Evolutionary conservation across 2,113 vertebrate species (phyloP).

Genomic region (Chaetops frenatus): DNA sequence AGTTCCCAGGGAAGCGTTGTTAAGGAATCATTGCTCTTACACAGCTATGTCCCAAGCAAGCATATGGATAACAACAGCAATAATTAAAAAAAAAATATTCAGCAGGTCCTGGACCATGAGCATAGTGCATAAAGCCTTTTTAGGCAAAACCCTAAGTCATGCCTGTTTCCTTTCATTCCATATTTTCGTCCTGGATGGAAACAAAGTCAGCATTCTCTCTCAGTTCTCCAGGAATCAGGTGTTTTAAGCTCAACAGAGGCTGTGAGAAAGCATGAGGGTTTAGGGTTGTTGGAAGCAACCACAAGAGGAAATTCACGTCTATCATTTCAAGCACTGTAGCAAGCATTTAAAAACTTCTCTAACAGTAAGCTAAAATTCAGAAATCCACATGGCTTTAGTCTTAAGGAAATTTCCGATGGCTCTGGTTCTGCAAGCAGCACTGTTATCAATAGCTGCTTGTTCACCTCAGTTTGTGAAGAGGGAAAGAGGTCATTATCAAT

Average conservation of each 20-base stretch:
- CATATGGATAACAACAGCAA: not conserved
- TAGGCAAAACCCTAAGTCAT: not conserved
- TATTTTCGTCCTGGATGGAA: not conserved
- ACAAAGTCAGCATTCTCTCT: not conserved
- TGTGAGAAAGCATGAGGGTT: not conserved
- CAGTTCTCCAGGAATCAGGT: not conserved
- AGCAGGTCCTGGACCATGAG: not conserved
- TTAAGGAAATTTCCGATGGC: fast-evolving
- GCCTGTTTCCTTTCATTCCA: not conserved
- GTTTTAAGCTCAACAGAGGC: not conserved
- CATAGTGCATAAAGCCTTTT: not conserved
- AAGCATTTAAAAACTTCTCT: not conserved
- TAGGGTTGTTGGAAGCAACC: not conserved
- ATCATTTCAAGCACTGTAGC: fast-evolving
- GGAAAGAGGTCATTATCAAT: not conserved
- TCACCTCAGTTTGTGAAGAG: not conserved
- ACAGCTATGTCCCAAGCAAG: not conserved
- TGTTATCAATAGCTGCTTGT: not conserved
- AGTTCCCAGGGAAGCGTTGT: not conserved
- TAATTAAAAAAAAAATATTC: not conserved
- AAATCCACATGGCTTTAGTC: not conserved
- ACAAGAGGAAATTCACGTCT: not conserved
- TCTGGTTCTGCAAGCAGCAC: not conserved
- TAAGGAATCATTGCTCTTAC: not conserved
- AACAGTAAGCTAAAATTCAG: not conserved